These are phyloP conservation scores for Meriones psammophilus DNA, from an alignment of 2,797 vertebrate genomes.

Conservation along the genomic window DNA sequence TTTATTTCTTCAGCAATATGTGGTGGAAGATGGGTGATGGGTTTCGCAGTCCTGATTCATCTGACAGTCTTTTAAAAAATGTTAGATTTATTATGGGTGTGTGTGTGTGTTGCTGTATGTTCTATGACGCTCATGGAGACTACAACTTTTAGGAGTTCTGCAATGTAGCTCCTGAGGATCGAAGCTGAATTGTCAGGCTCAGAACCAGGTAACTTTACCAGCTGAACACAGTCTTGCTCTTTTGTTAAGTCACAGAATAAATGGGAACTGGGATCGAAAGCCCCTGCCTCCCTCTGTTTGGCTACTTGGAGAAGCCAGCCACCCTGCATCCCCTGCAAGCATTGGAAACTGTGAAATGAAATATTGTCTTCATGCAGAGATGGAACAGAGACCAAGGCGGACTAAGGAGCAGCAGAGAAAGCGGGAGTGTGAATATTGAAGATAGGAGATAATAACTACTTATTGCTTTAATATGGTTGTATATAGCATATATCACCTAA, in stretches of 20 bases:
- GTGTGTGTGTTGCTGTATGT: no score
- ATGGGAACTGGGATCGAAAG: background rate
- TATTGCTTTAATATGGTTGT: conserved; percentile 10
- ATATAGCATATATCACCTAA: background rate
- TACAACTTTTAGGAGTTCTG: background rate
- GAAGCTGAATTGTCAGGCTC: background rate
- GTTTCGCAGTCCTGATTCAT: conserved; percentile 41
- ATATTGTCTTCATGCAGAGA: background rate
- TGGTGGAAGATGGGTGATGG: background rate
- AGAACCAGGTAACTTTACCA: background rate
- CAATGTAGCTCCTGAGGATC: background rate
- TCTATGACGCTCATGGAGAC: no score
- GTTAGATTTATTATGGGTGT: no score
- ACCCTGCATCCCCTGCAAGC: background rate
- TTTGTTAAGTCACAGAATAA: background rate
- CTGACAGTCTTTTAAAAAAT: background rate
- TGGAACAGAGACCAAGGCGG: background rate
- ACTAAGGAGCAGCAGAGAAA: background rate
- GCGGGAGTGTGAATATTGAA: background rate
- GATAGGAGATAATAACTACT: background rate
- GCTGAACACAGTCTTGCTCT: background rate
- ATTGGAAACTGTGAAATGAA: background rate
- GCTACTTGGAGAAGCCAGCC: background rate
- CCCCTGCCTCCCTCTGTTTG: background rate
- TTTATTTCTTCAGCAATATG: background rate